Evolutionary conservation across 2,113 vertebrate genomes (phyloP).

Genomic region (Lepisosteus osseus): DNA sequence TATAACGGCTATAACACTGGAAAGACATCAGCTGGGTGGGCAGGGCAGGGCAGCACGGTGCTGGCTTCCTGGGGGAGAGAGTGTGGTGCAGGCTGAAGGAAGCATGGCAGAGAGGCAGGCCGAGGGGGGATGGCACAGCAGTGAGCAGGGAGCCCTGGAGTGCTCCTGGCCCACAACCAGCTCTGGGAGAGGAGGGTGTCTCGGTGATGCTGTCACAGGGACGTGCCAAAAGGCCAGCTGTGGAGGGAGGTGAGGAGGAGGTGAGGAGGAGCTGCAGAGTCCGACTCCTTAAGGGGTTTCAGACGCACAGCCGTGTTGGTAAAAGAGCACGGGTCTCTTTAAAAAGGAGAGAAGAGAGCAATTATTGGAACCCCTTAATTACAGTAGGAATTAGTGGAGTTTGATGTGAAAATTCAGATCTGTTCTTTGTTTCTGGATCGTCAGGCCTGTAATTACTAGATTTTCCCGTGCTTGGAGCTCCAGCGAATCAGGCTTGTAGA

Average conservation of each 20-base stretch:
- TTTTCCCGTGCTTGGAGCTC: conserved; percentile 44
- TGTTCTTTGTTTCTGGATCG: conserved; percentile 24
- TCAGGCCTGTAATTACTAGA: conserved; percentile 45
- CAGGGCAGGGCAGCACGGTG: conserved; percentile 8
- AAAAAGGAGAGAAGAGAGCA: too few relatives aligned
- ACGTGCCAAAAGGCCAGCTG: too few relatives aligned
- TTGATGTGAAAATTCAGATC: conserved; percentile 10
- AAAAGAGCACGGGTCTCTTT: too few relatives aligned
- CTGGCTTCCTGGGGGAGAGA: conserved; percentile 30
- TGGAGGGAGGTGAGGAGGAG: too few relatives aligned
- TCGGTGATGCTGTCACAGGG: not conserved
- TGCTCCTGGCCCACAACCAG: not conserved
- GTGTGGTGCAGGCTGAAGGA: not conserved
- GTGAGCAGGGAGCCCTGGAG: not conserved
- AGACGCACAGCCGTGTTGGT: too few relatives aligned
- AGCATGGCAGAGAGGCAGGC: too few relatives aligned
- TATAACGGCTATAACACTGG: too few relatives aligned
- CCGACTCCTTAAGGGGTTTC: too few relatives aligned
- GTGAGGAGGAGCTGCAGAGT: too few relatives aligned
- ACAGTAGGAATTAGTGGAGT: too few relatives aligned
- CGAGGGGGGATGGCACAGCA: conserved; percentile 6
- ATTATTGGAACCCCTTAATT: too few relatives aligned
- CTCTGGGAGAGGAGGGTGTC: conserved; percentile 7
- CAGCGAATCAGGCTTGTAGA: conserved; percentile 25
- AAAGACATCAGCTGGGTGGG: not conserved